Evolutionary conservation across 2,888 invertebrate species (phyloP), one percentile per base, ranked within the genome.

Genomic region (Latrodectus elegans): DNA sequence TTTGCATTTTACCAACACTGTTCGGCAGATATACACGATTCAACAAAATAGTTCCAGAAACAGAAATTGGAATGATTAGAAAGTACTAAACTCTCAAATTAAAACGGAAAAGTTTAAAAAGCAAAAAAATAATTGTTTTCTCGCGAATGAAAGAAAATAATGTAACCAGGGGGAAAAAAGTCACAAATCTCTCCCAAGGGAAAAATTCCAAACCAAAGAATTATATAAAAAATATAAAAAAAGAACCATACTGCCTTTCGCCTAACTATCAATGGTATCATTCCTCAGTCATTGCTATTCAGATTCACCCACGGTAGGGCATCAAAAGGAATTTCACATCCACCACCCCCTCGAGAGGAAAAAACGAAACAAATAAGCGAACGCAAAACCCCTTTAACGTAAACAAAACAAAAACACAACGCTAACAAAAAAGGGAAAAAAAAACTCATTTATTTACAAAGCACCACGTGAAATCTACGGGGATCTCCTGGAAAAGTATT

Each of bases 391-490:
- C 60, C 73, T 60, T 38, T 49, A 73, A 17, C 73, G 49, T 73
- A 77, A 74, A 64, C 15, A 65, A 64, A 73, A 73, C 15, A 65
- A 64, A 73, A 73, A 73, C n/a, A 38, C 26, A 51, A 49, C 53
- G 17, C 15, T 60, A 67, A 38, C n/a, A 60, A 60, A 60, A 60
- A 65, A 67, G 64, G 22, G 51, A 60, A 67, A 73, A 68, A 82
- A 88, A 88, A 79, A 83, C 55, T 83, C 87, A 88, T 88, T 88
- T 88, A 88, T 88, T 88, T 88, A 83, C 87, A 88, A 83, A 83
- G 87, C 73, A 74, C 70, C 74, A 79, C 78, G 73, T 67, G 78
- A 78, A 84, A 68, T 75, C 52, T 65, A 77, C 67, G 74, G 38
- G 70, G 53, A 52, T 67, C 71, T 67, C 49, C 67, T 64, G 53